Evolutionary conservation across 2,888 invertebrate species (phyloP), one percentile per base, ranked within the genome.

Genomic region (Meteorus colon): DNA sequence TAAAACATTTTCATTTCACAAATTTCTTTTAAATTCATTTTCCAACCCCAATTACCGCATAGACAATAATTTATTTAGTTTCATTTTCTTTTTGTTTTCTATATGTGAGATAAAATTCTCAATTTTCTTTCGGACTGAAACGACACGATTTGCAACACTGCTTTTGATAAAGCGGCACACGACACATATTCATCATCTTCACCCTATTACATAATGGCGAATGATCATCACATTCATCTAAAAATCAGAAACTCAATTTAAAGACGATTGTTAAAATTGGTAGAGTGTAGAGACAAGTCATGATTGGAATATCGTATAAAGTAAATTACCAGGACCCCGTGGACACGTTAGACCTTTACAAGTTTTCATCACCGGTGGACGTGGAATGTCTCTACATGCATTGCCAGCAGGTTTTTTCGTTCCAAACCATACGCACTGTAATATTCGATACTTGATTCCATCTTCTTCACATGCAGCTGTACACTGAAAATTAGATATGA

Each of bases 381-480:
- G 91, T 0, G 93, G 92, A 82, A 95, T 91, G 77, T 94, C 93
- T 81, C 94, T 93, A 89, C 98, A 98, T 19, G 96, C 96, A 80
- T 95, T 94, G 19, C 95, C 97, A 8, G 97, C 97, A 41, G 96
- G 94, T 84, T 93, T 93, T 83, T 94, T 95, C 27, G 94, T 95
- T 6, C 95, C 94, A 83, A 94, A 94, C 98, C 98, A 99, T 79
- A 98, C 96, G 90, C 98, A 98, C 84, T 96, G 96, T 75, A 98
- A 91, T 82, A 95, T 94, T 82, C 98, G 93, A 87, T 97, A 96
- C 89, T 96, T 96, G 73, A 96, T 94, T 0, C 98, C 98, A 83
- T 94, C 93, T 77, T 92, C 92, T 60, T 95, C 96, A 88, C 98
- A 98, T 0, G 92, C 91, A 29, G 96, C 96, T 82, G 95, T 93